phyloP scores from a whole-genome alignment of 1,140 invertebrate species.

The Ceratosolen solmsi region DNA sequence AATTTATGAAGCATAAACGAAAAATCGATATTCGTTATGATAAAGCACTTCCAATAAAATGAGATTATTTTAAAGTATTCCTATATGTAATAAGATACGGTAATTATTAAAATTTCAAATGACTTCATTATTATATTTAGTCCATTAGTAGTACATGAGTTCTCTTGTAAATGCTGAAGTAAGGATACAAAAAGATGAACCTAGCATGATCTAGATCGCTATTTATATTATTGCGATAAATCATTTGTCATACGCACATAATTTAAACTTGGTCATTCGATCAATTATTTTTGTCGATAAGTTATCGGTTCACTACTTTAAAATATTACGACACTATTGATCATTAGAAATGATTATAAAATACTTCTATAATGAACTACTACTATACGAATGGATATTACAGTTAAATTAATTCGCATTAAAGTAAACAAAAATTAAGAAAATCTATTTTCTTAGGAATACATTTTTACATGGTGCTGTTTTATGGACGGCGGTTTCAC shows the following conservation, averaged over 20 bases:
- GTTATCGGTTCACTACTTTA: conserved; percentile 20
- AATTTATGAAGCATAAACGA: not conserved
- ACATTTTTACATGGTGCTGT: conserved; percentile 45
- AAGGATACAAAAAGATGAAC: not conserved
- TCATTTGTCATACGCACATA: no score
- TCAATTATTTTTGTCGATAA: conserved; percentile 29
- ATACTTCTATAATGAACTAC: conserved; percentile 30
- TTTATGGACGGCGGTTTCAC: conserved; percentile 29
- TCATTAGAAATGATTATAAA: conserved; percentile 1
- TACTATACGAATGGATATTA: conserved; percentile 1
- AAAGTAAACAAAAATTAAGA: conserved; percentile 11
- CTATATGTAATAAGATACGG: conserved; percentile 13
- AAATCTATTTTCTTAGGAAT: conserved; percentile 50
- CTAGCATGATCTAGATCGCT: conserved; percentile 34
- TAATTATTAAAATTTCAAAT: no score
- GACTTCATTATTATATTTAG: no score
- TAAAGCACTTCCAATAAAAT: conserved; percentile 48
- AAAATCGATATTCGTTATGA: conserved; percentile 17
- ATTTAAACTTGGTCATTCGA: conserved; percentile 9
- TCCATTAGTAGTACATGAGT: no score
- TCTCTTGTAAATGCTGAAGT: no score
- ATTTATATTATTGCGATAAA: conserved; percentile 32
- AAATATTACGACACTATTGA: conserved; percentile 12
- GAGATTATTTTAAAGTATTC: conserved; percentile 59
- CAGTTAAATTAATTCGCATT: conserved; percentile 31